Percentiles rank a stretch among this genome's conserved stretches.
phyloP scores from a whole-genome alignment of 2,113 vertebrate species.

The Hoplias malabaricus region DNA sequence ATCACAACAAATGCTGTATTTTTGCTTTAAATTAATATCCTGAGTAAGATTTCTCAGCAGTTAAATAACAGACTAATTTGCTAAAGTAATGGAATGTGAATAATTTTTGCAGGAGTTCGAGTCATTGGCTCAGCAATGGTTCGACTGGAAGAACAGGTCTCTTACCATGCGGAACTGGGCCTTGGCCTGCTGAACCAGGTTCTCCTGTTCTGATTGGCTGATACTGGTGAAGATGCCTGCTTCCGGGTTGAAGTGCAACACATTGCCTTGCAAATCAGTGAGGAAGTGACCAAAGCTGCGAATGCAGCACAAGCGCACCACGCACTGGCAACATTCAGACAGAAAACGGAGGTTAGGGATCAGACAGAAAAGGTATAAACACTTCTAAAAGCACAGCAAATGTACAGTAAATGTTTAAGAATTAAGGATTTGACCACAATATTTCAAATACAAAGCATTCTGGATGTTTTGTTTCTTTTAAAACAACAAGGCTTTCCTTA shows the following conservation, averaged over 20 bases:
- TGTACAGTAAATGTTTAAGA: too few relatives aligned
- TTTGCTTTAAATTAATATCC: too few relatives aligned
- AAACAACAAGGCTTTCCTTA: not conserved
- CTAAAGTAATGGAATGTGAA: too few relatives aligned
- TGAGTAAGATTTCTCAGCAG: too few relatives aligned
- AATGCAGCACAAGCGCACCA: constrained; percentile 87
- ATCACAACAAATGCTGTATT: too few relatives aligned
- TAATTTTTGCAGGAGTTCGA: not conserved
- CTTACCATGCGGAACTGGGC: constrained; percentile 97
- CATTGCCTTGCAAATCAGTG: constrained; percentile 87
- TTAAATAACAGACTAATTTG: too few relatives aligned
- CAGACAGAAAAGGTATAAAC: not conserved
- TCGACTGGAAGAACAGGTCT: not conserved
- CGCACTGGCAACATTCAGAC: constrained; percentile 70
- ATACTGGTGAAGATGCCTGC: constrained; percentile 94
- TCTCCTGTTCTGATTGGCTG: constrained; percentile 85
- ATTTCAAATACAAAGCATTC: too few relatives aligned
- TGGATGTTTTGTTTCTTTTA: too few relatives aligned
- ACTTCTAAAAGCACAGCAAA: too few relatives aligned
- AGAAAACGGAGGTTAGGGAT: not conserved
- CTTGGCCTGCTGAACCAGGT: constrained; percentile 88
- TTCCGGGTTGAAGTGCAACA: constrained; percentile 92
- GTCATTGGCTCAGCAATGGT: not conserved
- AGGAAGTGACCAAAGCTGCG: constrained; percentile 97
- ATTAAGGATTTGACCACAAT: too few relatives aligned